A percentile compares a stretch with the other conserved stretches of the same genome.
Evolutionary conservation across 2,888 invertebrate genomes (phyloP).

Genomic region (Chrysina gloriosa): DNA sequence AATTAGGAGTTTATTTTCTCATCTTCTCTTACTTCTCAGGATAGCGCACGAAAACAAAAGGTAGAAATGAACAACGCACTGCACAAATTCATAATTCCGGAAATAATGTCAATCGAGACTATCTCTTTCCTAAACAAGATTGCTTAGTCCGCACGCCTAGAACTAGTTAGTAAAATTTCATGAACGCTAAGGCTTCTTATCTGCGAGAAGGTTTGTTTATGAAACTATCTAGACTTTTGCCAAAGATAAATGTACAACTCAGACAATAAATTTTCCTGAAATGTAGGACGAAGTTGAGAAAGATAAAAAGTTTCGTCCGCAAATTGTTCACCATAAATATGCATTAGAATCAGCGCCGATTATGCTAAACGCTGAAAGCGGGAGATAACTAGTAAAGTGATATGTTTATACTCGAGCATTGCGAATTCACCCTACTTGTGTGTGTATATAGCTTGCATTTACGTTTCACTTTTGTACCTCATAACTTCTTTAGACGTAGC

Average conservation of each 20-base stretch:
- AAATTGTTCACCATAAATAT: constrained; percentile 9
- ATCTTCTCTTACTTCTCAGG: constrained; percentile 5
- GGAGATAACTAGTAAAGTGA: background rate
- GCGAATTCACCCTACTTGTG: background rate
- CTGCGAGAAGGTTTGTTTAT: constrained; percentile 15
- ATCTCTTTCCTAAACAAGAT: background rate
- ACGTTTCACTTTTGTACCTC: too few species aligned
- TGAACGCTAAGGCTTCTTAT: constrained; percentile 11
- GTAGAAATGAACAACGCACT: constrained; percentile 8
- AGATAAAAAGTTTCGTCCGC: constrained; percentile 24
- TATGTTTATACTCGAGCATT: background rate
- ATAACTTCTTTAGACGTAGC: too few species aligned
- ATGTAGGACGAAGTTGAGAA: constrained; percentile 12
- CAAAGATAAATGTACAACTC: constrained; percentile 23
- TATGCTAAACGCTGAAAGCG: constrained; percentile 11
- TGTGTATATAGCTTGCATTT: too few species aligned
- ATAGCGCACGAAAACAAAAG: background rate
- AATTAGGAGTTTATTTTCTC: constrained; percentile 7
- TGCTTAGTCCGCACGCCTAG: background rate
- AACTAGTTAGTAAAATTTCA: constrained; percentile 7
- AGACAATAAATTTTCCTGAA: constrained; percentile 22
- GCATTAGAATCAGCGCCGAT: constrained; percentile 20
- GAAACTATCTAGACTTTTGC: constrained; percentile 32
- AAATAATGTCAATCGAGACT: background rate
- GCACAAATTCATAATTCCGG: constrained; percentile 23